These are phyloP conservation scores for Podarcis siculus DNA, from an alignment of 2,797 vertebrate genomes.

Conservation along the genomic window DNA sequence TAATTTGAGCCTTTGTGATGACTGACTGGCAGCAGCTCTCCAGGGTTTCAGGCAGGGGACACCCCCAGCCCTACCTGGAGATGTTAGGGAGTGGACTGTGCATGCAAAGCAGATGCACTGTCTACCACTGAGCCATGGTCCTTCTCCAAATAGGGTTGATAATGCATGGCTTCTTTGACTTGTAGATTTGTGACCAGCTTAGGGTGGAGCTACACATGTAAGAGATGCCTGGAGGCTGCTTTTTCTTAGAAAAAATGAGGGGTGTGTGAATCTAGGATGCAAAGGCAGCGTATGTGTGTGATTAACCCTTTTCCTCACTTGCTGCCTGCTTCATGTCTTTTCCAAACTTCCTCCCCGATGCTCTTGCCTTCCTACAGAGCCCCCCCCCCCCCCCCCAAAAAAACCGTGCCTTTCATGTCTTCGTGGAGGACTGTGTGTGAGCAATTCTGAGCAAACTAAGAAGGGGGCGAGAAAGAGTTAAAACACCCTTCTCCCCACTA, in stretches of 20 bases:
- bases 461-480: not conserved
- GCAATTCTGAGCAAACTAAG: not conserved
- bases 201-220: not conserved
- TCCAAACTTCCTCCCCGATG: no score
- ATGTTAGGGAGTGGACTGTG: no score
- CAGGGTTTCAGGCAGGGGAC: not conserved
- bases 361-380: no score
- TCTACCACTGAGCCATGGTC: no score
- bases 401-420: no score
- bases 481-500: not conserved
- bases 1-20: not conserved
- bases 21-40: no score
- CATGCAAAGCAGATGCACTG: no score
- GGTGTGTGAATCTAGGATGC: not conserved
- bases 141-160: not conserved
- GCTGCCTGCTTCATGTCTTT: not conserved
- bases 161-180: not conserved
- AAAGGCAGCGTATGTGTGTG: not conserved
- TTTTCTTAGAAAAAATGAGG: not conserved
- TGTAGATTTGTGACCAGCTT: not conserved
- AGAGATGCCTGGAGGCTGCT: not conserved
- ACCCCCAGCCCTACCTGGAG: not conserved
- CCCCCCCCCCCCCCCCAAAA: no score
- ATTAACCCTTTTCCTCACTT: not conserved
- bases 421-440: no score